Evolutionary conservation across 1,140 invertebrate species (phyloP).

Genomic region (Drosophila sulfurigaster): DNA sequence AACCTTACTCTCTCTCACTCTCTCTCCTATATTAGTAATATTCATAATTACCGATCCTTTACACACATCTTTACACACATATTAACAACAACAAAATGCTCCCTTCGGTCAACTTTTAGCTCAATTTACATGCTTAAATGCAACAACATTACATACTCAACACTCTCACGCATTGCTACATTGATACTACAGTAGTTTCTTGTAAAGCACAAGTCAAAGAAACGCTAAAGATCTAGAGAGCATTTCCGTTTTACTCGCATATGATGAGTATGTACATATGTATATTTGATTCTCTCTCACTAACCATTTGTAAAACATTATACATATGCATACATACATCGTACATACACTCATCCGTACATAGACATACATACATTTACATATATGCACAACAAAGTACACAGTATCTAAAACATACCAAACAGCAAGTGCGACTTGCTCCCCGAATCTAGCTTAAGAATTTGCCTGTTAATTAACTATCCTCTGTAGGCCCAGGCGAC

Average conservation of each 20-base stretch:
- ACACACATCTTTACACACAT: background rate
- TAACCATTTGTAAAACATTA: slow-evolving; percentile 42
- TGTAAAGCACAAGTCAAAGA: slow-evolving; percentile 27
- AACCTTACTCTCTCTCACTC: background rate
- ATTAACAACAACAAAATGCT: slow-evolving; percentile 7
- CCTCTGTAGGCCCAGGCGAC: background rate
- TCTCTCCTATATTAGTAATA: background rate
- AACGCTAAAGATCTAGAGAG: background rate
- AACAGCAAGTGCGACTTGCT: background rate
- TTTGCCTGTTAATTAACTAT: background rate
- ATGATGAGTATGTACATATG: slow-evolving; percentile 45
- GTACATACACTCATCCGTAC: background rate
- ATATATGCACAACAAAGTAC: slow-evolving; percentile 1
- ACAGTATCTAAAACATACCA: background rate
- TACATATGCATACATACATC: slow-evolving; percentile 4
- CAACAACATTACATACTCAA: background rate
- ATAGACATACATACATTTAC: slow-evolving; percentile 14
- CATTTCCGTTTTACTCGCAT: slow-evolving; percentile 18
- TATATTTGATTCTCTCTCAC: slow-evolving; percentile 35
- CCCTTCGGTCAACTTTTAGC: background rate
- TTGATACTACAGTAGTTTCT: slow-evolving; percentile 45
- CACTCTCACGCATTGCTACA: background rate
- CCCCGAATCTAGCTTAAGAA: slow-evolving; percentile 3
- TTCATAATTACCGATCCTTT: background rate
- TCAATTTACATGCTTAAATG: slow-evolving; percentile 17